Conservation (phyloP, 2,113 vertebrate species). For the Podiceps cristatus region DNA sequence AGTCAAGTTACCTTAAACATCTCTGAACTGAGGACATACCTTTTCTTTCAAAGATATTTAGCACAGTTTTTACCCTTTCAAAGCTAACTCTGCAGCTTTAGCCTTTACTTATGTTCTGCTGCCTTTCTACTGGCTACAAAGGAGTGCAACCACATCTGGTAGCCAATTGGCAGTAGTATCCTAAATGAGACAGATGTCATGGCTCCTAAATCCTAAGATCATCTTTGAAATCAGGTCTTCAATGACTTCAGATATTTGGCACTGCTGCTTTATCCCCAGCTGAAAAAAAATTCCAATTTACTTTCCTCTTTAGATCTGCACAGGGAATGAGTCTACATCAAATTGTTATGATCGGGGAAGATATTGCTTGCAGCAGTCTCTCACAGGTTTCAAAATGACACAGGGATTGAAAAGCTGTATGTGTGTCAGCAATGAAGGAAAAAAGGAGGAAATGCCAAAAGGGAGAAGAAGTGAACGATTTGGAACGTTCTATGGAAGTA, state of each 20-base stretch:
- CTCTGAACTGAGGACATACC: neutral
- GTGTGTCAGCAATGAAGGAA: conserved; percentile 5
- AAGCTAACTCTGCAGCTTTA: neutral
- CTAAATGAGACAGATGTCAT: conserved; percentile 11
- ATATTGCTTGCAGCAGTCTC: conserved; percentile 62
- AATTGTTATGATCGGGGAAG: conserved; percentile 70
- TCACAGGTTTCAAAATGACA: conserved; percentile 64
- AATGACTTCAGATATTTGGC: conserved; percentile 5
- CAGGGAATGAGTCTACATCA: conserved; percentile 64
- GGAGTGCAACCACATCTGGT: neutral
- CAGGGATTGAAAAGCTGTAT: conserved; percentile 31
- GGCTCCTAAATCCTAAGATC: conserved; percentile 50
- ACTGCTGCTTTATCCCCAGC: neutral
- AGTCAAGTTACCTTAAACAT: neutral
- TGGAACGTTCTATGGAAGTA: conserved; percentile 5
- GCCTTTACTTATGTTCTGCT: neutral
- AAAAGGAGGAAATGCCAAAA: neutral
- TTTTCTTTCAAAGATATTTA: neutral
- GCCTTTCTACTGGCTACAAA: neutral
- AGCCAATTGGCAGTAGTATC: conserved; percentile 1
- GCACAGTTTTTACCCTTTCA: neutral
- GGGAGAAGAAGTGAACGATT: neutral
- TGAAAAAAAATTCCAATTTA: conserved; percentile 72
- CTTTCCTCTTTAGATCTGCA: conserved; percentile 66
- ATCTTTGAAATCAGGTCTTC: conserved; percentile 60